Base-by-base conservation (phyloP, 2,797 vertebrate genomes). In the Arremon brunneinucha region DNA sequence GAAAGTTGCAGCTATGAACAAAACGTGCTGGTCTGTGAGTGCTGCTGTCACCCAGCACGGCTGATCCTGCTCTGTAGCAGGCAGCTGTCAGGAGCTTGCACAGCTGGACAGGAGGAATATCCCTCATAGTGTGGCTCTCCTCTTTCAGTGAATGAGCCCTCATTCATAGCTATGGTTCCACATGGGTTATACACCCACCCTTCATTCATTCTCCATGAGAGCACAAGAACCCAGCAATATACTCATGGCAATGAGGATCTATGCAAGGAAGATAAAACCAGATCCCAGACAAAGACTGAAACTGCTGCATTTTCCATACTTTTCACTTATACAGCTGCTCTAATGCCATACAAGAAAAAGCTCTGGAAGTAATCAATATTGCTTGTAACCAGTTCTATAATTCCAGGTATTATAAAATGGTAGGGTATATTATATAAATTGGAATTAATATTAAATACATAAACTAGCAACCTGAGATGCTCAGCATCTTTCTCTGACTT, bases 221-320 rank as follows among this genome's bases (percentile, higher is more conserved):
- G 43, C 37, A 56, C 30, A 84, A 64, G 14, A 10, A 8, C 13
- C 26, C 26, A 28, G 26, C 14, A 71, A 63, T 10, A 44, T 27
- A 43, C 10, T 68, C 9, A 8, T 34, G 46, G 16, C 17, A 77
- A 41, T 74, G 50, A 72, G 21, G 6, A 46, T 21, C 9, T 30
- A 1, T 34, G 14, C 0, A 0, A 83, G 26, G 24, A 50, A 57
- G 26, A 16, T 20, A 39, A 59, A 56, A 65, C 2, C 9, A 53
- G 3, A 43, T 71, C 63, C 37, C 59, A 71, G 8, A 8, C 52
- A 55, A 76, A 62, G 46, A 37, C 34, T 30, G 28, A 69, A 64
- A 62, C 11, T 79, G 8, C 10, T 83, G 9, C 12, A 34, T 69
- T 84, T 77, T 85, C 32, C 18, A 6, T 44, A 30, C 32, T 39